These are phyloP conservation scores for Netelia inedita DNA, from an alignment of 2,888 invertebrate genomes.

Conservation along the genomic window DNA sequence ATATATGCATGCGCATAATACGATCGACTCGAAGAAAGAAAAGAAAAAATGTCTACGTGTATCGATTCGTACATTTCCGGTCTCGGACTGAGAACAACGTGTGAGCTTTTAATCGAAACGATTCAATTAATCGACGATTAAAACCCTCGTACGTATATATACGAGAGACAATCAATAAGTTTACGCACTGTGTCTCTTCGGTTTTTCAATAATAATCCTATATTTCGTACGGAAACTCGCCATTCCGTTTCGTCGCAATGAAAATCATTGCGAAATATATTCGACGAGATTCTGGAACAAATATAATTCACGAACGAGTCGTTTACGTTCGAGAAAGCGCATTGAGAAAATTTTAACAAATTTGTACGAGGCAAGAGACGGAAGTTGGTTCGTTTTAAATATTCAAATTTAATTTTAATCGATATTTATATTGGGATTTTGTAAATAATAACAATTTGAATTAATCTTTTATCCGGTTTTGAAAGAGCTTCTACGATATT, in stretches of 20 bases:
- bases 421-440: not conserved
- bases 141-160: not conserved
- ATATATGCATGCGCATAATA: not conserved
- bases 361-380: no score
- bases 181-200: not conserved
- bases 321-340: no score
- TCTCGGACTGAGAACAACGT: not conserved
- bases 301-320: no score
- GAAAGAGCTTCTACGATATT: not conserved
- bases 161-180: not conserved
- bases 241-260: no score
- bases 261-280: no score
- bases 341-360: no score
- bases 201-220: not conserved
- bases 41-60: not conserved
- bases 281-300: no score
- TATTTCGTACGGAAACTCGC: no score
- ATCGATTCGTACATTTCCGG: slow-evolving; percentile 6
- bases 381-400: no score
- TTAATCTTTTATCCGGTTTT: not conserved
- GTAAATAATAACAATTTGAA: not conserved
- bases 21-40: not conserved
- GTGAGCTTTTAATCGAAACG: not conserved
- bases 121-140: not conserved
- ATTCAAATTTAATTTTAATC: no score